Evolutionary conservation across 2,113 vertebrate species (phyloP).

Genomic region (Vombatus ursinus): DNA sequence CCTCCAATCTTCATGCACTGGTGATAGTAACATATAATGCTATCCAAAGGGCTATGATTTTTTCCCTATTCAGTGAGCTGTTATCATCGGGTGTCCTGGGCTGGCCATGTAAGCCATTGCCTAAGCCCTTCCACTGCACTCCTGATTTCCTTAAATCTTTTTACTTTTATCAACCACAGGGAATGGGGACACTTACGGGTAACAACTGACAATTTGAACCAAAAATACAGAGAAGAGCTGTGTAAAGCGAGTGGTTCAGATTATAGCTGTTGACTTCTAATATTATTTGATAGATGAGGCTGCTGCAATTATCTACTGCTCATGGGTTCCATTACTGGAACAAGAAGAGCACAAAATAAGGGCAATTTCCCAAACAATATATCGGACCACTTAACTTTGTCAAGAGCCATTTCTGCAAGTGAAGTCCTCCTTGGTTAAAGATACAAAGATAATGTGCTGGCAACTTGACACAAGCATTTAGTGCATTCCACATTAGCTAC

Average conservation of each 20-base stretch:
- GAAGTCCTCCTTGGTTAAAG: conserved; percentile 84
- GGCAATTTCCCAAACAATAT: conserved; percentile 96
- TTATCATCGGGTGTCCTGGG: conserved; percentile 79
- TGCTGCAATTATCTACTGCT: conserved; percentile 93
- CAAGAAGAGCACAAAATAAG: conserved; percentile 93
- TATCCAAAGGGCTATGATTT: conserved; percentile 77
- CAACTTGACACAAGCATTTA: conserved; percentile 78
- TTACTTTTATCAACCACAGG: conserved; percentile 84
- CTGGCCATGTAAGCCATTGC: conserved; percentile 69
- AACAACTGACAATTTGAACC: conserved; percentile 89
- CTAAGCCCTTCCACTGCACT: conserved; percentile 72
- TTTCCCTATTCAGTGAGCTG: conserved; percentile 74
- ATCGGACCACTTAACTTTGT: conserved; percentile 95
- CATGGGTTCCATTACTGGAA: conserved; percentile 94
- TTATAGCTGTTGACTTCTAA: conserved; percentile 94
- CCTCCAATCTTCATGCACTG: conserved; percentile 62
- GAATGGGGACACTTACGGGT: conserved; percentile 87
- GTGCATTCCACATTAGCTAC: conserved; percentile 75
- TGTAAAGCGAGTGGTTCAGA: conserved; percentile 87
- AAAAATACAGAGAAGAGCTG: conserved; percentile 86
- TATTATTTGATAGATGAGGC: conserved; percentile 95
- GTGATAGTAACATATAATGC: conserved; percentile 82
- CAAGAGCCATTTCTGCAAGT: conserved; percentile 91
- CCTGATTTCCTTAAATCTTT: conserved; percentile 87
- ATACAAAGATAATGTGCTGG: conserved; percentile 80